Base-by-base conservation (phyloP, 2,888 invertebrate genomes). In the Cepaea hortensis region DNA sequence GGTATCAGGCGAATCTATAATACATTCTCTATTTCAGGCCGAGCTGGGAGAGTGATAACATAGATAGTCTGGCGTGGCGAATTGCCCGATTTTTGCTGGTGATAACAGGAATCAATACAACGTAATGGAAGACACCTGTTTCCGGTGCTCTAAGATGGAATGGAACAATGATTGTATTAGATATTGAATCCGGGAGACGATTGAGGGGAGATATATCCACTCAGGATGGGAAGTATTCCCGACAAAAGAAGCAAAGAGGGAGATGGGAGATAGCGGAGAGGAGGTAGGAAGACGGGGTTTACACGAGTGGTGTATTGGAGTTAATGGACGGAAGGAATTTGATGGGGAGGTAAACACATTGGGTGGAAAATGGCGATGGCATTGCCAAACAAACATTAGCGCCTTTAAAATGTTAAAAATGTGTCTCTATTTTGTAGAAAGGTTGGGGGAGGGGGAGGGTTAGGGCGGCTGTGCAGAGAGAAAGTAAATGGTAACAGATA, bases 61-160 rank as follows among this genome's bases (percentile, higher is more conserved):
- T 20, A n/a, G 77, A 77, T 77, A 55, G 11, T 55, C 77, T 61
- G 77, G 55, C 55, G 11, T n/a, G 55, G n/a, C 20, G 20, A 11
- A 9, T n/a, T n/a, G 55, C n/a, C 50, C 55, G 55, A 77, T 77
- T 77, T 20, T 55, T 55, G n/a, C 55, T n/a, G n/a, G 55, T n/a
- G 77, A 55, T 77, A 77, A 77, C 77, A 5, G 77, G 9, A 77
- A 76, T 76, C 77, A n/a, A 77, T 77, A 77, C 9, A 7, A n/a
- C 23, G 55, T 77, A 77, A 77, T 77, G 77, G 77, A 55, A 77
- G 55, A 77, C 77, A 77, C 77, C 50, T n/a, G 77, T 55, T 55
- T 77, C n/a, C 77, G 11, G n/a, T 20, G 50, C 7, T 50, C n/a
- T 77, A n/a, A 20, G 55, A 55, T n/a, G n/a, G 15, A 55, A 77